phyloP scores from a whole-genome alignment of 2,797 vertebrate genomes.

The Periparus ater region DNA sequence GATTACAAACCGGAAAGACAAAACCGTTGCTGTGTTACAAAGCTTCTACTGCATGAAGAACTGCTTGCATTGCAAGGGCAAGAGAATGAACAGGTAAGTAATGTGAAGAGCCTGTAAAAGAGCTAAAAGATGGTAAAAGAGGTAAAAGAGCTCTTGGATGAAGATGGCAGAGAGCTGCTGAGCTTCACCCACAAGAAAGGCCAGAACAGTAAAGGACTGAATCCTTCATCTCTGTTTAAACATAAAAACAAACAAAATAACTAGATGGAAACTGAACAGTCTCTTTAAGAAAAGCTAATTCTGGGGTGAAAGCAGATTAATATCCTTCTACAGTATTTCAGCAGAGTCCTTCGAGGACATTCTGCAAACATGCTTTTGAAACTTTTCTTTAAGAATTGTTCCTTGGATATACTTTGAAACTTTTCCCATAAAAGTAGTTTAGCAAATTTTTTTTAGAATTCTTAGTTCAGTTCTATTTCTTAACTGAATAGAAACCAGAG shows the following conservation, averaged over 20 bases:
- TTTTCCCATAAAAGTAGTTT: neutral
- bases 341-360: neutral
- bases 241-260: neutral
- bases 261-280: neutral
- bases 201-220: neutral
- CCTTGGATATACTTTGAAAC: neutral
- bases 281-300: neutral
- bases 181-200: neutral
- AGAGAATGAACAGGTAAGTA: neutral
- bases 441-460: rapidly evolving
- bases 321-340: neutral
- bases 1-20: neutral
- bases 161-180: neutral
- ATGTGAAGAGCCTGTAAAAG: neutral
- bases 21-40: neutral
- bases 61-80: neutral
- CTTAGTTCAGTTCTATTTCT: neutral
- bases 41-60: neutral
- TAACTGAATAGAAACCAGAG: neutral
- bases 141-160: neutral
- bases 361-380: neutral
- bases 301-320: neutral
- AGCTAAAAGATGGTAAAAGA: too few species aligned
- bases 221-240: neutral
- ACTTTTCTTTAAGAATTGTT: neutral